A percentile compares a stretch with the other conserved stretches of the same genome.
Conservation (phyloP, 2,113 vertebrate genomes). For the Petromus typicus region DNA sequence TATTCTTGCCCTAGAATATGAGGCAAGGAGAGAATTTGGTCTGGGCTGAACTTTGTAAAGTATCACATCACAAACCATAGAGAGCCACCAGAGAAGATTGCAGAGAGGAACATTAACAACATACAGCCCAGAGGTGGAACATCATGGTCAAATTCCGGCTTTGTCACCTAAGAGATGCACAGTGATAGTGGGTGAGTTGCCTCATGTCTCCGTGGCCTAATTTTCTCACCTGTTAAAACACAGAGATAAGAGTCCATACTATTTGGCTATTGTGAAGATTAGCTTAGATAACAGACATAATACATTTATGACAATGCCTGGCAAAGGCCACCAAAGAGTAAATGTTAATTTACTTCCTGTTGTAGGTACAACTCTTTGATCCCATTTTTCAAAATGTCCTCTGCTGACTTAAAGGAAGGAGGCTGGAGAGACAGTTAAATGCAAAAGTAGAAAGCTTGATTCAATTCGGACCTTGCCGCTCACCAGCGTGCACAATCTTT, state of each 20-base stretch:
- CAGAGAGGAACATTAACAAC: neutral
- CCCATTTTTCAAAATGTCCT: neutral
- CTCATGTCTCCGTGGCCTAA: neutral
- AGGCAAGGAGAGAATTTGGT: neutral
- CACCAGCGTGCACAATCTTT: neutral
- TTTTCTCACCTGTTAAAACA: neutral
- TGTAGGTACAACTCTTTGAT: neutral
- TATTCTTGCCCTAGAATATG: neutral
- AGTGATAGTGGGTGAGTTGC: neutral
- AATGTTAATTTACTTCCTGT: neutral
- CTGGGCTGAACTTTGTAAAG: neutral
- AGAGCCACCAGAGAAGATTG: neutral
- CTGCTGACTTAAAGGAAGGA: neutral
- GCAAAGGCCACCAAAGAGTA: neutral
- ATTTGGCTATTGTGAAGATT: neutral
- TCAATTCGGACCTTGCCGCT: neutral
- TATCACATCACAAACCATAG: neutral
- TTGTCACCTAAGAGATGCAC: neutral
- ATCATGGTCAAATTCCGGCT: neutral
- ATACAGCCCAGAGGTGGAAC: neutral
- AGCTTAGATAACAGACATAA: neutral
- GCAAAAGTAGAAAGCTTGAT: neutral
- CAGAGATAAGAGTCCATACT: neutral
- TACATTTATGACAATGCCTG: neutral
- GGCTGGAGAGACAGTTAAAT: neutral